phyloP scores from a whole-genome alignment of 2,113 vertebrate genomes.

The Stomatorhinus ivindoensis region DNA sequence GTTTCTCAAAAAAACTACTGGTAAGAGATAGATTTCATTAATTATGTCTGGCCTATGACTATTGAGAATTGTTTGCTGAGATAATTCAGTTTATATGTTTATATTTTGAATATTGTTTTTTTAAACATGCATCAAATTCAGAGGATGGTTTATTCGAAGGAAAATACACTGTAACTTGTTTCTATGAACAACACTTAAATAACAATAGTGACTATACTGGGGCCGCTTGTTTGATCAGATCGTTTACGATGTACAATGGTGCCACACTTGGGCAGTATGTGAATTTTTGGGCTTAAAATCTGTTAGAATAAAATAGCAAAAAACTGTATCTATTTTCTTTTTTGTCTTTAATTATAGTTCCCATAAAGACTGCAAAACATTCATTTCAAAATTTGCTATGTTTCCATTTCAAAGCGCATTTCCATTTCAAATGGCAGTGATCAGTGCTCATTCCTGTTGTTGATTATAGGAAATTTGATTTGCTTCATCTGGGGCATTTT shows the following conservation, averaged over 20 bases:
- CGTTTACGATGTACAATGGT: neutral
- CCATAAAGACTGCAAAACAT: neutral
- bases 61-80: neutral
- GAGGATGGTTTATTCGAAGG: neutral
- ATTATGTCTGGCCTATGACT: slow-evolving; percentile 4
- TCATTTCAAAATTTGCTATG: no score
- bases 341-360: neutral
- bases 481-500: neutral
- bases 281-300: neutral
- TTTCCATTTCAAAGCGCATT: neutral
- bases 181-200: slow-evolving; percentile 19
- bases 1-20: slow-evolving; percentile 60
- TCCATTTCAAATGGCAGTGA: neutral
- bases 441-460: neutral
- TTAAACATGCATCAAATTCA: neutral
- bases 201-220: neutral
- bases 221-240: neutral
- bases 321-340: neutral
- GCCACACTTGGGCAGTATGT: neutral
- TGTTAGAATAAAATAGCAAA: neutral
- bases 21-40: slow-evolving; percentile 52
- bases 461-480: neutral
- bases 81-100: neutral
- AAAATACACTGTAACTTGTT: slow-evolving; percentile 13
- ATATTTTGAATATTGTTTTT: neutral